Evolutionary conservation across 35 echinoderm and acorn worm species (phyloP).

Genomic region (Lytechinus variegatus): DNA sequence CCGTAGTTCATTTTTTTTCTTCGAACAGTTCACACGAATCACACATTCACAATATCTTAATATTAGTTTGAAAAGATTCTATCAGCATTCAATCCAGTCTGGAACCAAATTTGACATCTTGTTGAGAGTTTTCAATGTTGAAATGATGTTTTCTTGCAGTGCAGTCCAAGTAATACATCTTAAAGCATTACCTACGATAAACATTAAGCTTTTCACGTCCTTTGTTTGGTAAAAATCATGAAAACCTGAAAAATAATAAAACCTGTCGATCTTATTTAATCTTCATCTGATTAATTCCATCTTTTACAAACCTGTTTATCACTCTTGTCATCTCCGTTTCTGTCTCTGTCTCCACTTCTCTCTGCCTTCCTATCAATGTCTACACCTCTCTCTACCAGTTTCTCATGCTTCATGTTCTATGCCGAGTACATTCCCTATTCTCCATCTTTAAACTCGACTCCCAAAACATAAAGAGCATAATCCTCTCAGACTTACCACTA

Average conservation of each 20-base stretch:
- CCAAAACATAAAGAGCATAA: not conserved
- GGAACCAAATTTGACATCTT: not conserved
- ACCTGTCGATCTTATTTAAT: too few relatives aligned
- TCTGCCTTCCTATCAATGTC: not conserved
- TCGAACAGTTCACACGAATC: not conserved
- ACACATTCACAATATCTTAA: not conserved
- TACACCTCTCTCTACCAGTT: not conserved
- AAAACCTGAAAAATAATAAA: not conserved
- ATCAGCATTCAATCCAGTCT: not conserved
- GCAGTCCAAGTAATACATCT: not conserved
- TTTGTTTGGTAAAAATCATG: not conserved
- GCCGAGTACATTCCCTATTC: not conserved
- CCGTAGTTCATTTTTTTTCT: not conserved
- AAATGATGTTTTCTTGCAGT: not conserved
- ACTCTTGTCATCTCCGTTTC: not conserved
- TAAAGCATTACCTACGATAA: not conserved
- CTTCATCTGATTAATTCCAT: too few relatives aligned
- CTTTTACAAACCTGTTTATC: too few relatives aligned
- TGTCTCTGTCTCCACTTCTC: not conserved
- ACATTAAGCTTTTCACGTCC: not conserved
- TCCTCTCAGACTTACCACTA: constrained; percentile 12
- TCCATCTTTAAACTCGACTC: not conserved
- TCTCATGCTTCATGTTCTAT: not conserved
- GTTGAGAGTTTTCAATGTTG: not conserved
- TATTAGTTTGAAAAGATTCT: not conserved